A percentile compares a stretch with the other conserved stretches of the same genome.
These are phyloP conservation scores for Calliphora vomitoria DNA, from an alignment of 2,888 invertebrate genomes.

Conservation along the genomic window DNA sequence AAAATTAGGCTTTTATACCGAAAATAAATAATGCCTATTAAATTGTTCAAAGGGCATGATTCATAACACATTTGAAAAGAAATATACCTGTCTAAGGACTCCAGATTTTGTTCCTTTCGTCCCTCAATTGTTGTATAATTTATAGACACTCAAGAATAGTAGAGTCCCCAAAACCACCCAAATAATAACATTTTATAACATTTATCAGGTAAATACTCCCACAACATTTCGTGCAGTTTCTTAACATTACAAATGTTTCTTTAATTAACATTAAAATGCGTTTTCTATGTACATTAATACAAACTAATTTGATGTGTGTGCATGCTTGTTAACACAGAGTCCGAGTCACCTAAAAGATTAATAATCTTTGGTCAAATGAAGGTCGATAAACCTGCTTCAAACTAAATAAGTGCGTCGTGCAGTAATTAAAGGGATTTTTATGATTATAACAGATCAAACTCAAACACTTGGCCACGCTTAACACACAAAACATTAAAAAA, in stretches of 20 bases:
- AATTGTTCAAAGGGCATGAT: too few relatives aligned
- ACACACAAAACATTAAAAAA: background rate
- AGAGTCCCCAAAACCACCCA: too few relatives aligned
- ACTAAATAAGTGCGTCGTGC: background rate
- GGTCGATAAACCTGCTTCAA: conserved; percentile 7
- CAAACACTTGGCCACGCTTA: background rate
- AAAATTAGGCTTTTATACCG: too few relatives aligned
- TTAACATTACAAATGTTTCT: background rate
- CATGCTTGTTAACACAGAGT: background rate
- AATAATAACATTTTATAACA: too few relatives aligned
- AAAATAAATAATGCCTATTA: too few relatives aligned
- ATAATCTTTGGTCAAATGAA: background rate
- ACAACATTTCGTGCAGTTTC: too few relatives aligned
- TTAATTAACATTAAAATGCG: background rate
- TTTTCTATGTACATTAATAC: background rate
- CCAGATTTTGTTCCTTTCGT: too few relatives aligned
- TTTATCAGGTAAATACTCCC: too few relatives aligned
- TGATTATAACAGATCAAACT: background rate
- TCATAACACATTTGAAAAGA: too few relatives aligned
- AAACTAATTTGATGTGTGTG: background rate
- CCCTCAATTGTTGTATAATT: too few relatives aligned
- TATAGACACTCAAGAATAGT: too few relatives aligned
- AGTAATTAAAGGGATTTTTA: conserved; percentile 1
- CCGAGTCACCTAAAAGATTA: background rate
- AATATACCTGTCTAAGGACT: too few relatives aligned